Base-by-base conservation (phyloP, 2,113 vertebrate species). In the Synchiropus splendidus region DNA sequence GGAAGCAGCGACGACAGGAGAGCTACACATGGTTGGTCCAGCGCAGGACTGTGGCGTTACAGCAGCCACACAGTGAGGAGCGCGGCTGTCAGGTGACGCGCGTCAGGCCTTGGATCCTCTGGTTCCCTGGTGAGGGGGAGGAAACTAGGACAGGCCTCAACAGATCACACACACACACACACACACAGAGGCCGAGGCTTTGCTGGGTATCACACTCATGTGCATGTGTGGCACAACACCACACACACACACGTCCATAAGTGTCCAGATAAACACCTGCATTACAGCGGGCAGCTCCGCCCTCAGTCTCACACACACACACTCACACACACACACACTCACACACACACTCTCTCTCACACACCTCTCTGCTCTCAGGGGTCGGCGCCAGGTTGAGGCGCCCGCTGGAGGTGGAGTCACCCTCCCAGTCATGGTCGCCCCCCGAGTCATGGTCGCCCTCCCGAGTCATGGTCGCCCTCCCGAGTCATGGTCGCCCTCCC, bases 71-170 rank as follows among this genome's bases (percentile, higher is more conserved):
- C 31, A 10, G 61, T 45, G 73, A 78, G 78, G 79, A 61, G 55
- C 72, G 75, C 76, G 61, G 68, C 79, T 84, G 83, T 87, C 85
- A 86, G 85, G 85, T 87, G 84, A 86, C 83, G 77, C 75, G 84
- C 80, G 77, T 79, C 78, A 85, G 83, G 80, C 78, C 78, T 84
- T 83, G 84, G 83, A 85, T 84, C 77, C 80, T 69, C 61, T 6
- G 39, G 75, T 61, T 87, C 83, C 84, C 85, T 64, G 73, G 84
- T 74, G 85, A 82, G 77, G 70, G 68, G 65, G 74, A 72, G 58
- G 72, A 86, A 86, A 79, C 75, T 86, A 84, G 85, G 85, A 83
- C 84, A 87, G 82, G 83, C 78, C 85, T 85, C 85, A 54, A 42
- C 79, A 85, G 85, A 86, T 79, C 18, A 13, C 49, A 18, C 45